Percentiles rank a stretch among this genome's conserved stretches.
phyloP scores from a whole-genome alignment of 2,797 vertebrate genomes.

The Galago senegalensis region DNA sequence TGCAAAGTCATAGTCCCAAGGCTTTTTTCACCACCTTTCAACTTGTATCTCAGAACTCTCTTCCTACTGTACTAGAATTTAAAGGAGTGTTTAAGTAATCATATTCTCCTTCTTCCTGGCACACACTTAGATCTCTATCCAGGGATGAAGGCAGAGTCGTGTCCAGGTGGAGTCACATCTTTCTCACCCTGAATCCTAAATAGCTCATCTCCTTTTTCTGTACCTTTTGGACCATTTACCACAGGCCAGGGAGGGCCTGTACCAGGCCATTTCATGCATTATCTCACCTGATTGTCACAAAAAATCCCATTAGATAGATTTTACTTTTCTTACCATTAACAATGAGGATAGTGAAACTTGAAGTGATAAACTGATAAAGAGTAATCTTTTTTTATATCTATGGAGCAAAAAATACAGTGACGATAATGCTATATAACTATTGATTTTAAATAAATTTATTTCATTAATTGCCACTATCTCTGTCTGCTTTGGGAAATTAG shows the following conservation, averaged over 20 bases:
- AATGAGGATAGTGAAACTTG: not conserved
- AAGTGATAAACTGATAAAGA: conserved; percentile 11
- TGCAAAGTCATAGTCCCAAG: not conserved
- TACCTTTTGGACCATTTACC: not conserved
- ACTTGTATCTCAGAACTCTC: not conserved
- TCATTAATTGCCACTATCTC: not conserved
- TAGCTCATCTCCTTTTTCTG: not conserved
- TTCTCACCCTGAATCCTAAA: too few relatives aligned
- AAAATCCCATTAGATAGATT: not conserved
- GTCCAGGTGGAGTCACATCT: fast-evolving
- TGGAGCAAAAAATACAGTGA: not conserved
- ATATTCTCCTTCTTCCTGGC: not conserved
- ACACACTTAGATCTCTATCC: not conserved
- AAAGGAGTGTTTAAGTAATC: not conserved
- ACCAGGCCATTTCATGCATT: not conserved
- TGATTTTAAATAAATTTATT: not conserved
- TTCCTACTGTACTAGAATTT: not conserved
- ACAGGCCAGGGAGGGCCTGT: fast-evolving
- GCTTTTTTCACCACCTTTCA: not conserved
- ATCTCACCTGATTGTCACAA: not conserved
- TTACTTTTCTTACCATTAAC: not conserved
- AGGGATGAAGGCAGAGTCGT: not conserved
- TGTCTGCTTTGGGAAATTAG: conserved; percentile 28
- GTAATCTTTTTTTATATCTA: not conserved
- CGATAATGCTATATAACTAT: not conserved